Evolutionary conservation across 2,888 invertebrate genomes (phyloP).

Genomic region (Sturmia bella): DNA sequence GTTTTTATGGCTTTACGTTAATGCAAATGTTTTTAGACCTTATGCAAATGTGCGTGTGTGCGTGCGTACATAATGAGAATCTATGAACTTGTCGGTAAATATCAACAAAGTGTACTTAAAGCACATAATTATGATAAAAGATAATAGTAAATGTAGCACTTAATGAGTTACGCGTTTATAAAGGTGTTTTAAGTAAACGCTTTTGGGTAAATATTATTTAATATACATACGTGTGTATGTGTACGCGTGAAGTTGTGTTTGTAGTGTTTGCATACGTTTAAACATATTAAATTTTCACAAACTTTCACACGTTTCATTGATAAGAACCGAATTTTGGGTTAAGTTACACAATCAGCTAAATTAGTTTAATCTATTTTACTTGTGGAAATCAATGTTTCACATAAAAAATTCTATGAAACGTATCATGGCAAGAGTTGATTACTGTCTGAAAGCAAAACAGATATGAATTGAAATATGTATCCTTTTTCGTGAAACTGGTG

Average conservation of each 20-base stretch:
- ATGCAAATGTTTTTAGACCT: neutral
- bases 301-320: conserved; percentile 12
- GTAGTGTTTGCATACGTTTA: neutral
- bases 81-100: conserved; percentile 30
- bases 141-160: conserved; percentile 64
- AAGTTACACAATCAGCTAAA: conserved; percentile 1
- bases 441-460: too few relatives aligned
- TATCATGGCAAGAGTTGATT: too few relatives aligned
- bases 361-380: too few relatives aligned
- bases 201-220: conserved; percentile 59
- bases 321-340: conserved; percentile 41
- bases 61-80: conserved; percentile 13
- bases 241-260: neutral
- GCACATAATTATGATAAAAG: conserved; percentile 54
- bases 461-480: too few relatives aligned
- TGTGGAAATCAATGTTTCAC: too few relatives aligned
- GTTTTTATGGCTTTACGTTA: conserved; percentile 4
- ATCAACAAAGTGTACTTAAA: conserved; percentile 44
- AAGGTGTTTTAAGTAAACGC: conserved; percentile 69
- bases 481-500: too few relatives aligned
- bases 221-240: neutral
- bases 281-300: conserved; percentile 10
- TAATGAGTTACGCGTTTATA: conserved; percentile 68
- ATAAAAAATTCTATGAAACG: too few relatives aligned
- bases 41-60: neutral